phyloP scores from a whole-genome alignment of 2,797 vertebrate species.

The Poliocrania exsul region DNA sequence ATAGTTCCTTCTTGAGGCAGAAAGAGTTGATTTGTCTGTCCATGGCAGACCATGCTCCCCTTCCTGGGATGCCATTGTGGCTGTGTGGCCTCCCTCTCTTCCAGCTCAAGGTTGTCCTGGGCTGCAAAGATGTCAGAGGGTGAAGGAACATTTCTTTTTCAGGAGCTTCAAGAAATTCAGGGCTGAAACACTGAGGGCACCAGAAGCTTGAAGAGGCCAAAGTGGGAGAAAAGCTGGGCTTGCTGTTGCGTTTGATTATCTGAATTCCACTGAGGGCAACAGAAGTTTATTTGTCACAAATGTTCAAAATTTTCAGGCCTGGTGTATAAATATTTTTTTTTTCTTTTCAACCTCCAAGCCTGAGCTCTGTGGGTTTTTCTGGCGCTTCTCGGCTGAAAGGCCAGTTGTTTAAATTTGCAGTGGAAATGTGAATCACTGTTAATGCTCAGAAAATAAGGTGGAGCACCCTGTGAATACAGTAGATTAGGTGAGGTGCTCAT shows the following conservation, averaged over 20 bases:
- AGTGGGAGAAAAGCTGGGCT: neutral
- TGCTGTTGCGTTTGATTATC: neutral
- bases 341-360: neutral
- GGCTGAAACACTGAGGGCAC: neutral
- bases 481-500: neutral
- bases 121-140: neutral
- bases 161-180: neutral
- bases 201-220: neutral
- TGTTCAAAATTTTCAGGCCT: neutral
- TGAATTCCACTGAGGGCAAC: neutral
- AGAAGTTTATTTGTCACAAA: neutral
- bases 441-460: neutral
- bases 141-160: neutral
- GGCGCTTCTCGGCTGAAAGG: neutral
- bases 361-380: neutral
- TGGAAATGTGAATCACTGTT: neutral
- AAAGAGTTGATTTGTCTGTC: neutral
- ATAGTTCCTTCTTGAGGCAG: neutral
- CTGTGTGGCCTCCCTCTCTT: neutral
- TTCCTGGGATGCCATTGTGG: neutral
- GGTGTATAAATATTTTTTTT: neutral
- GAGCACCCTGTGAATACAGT: neutral
- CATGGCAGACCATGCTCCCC: neutral
- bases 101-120: neutral
- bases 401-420: constrained; percentile 32